phyloP scores from a whole-genome alignment of 1,140 invertebrate species.

The Cheumatopsyche charites region DNA sequence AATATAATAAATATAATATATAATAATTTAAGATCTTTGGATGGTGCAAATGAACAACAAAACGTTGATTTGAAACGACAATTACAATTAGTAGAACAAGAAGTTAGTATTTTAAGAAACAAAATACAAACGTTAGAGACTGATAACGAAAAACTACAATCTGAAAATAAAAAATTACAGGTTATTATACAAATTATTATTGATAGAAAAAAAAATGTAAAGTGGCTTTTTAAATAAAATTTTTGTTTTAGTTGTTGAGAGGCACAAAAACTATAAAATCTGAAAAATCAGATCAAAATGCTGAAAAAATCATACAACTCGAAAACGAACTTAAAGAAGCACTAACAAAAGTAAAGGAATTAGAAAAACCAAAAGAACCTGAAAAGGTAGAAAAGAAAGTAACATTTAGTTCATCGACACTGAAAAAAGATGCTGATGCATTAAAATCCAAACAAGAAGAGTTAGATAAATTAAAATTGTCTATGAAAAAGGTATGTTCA shows the following conservation, averaged over 20 bases:
- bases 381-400: slow-evolving; percentile 63
- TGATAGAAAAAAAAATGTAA: not conserved
- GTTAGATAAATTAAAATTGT: slow-evolving; percentile 60
- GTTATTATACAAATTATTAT: slow-evolving; percentile 46
- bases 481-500: slow-evolving; percentile 53
- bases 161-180: slow-evolving; percentile 74
- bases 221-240: not conserved
- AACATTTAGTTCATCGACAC: slow-evolving; percentile 54
- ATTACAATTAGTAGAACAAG: slow-evolving; percentile 75
- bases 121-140: slow-evolving; percentile 70
- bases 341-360: slow-evolving; percentile 66
- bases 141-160: slow-evolving; percentile 75
- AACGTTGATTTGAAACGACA: slow-evolving; percentile 74
- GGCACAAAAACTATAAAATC: slow-evolving; percentile 60
- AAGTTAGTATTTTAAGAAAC: slow-evolving; percentile 68
- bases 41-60: slow-evolving; percentile 64
- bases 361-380: slow-evolving; percentile 59
- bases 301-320: slow-evolving; percentile 67
- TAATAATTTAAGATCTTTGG: slow-evolving; percentile 62
- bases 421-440: slow-evolving; percentile 63
- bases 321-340: slow-evolving; percentile 70
- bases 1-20: not conserved
- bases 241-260: slow-evolving; percentile 55
- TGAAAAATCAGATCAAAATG: slow-evolving; percentile 62
- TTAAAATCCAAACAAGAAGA: slow-evolving; percentile 63